A percentile compares a stretch with the other conserved stretches of the same genome.
phyloP scores from a whole-genome alignment of 2,888 invertebrate genomes.

The Caenorhabditis parvicauda region DNA sequence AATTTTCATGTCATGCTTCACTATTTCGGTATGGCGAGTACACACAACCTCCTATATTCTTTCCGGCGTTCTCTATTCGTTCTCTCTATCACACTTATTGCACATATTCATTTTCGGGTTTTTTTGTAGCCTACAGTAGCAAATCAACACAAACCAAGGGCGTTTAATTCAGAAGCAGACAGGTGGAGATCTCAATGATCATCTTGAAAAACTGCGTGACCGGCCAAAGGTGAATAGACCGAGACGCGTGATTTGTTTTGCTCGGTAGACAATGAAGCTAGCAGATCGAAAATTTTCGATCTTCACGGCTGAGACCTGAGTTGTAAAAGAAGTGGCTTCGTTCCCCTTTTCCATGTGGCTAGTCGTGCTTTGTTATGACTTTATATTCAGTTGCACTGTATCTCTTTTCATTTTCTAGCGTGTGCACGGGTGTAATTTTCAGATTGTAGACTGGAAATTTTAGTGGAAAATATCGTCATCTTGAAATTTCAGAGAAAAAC shows the following conservation, averaged over 20 bases:
- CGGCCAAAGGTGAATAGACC: constrained; percentile 6
- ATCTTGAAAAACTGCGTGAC: constrained; percentile 21
- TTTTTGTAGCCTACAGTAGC: neutral
- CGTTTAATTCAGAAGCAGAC: constrained; percentile 15
- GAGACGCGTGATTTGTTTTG: too few species aligned
- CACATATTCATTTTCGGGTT: neutral
- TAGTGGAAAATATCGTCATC: neutral
- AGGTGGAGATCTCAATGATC: constrained; percentile 22
- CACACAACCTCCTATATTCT: too few species aligned
- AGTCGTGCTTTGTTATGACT: too few species aligned
- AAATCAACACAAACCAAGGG: too few species aligned
- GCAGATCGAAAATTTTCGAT: neutral
- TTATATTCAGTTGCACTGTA: too few species aligned
- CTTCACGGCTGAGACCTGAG: neutral
- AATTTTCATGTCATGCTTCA: neutral
- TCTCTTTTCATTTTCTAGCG: too few species aligned
- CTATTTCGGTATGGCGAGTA: too few species aligned
- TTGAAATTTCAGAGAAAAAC: constrained; percentile 50
- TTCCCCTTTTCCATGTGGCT: neutral
- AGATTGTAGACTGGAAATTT: too few species aligned
- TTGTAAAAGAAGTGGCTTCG: neutral
- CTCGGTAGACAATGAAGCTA: too few species aligned
- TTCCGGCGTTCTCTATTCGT: neutral
- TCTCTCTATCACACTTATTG: neutral
- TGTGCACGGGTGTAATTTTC: too few species aligned